A percentile compares a stretch with the other conserved stretches of the same genome.
phyloP scores from a whole-genome alignment of 92 coral and sea anemone genomes.

The Heteractis magnifica region DNA sequence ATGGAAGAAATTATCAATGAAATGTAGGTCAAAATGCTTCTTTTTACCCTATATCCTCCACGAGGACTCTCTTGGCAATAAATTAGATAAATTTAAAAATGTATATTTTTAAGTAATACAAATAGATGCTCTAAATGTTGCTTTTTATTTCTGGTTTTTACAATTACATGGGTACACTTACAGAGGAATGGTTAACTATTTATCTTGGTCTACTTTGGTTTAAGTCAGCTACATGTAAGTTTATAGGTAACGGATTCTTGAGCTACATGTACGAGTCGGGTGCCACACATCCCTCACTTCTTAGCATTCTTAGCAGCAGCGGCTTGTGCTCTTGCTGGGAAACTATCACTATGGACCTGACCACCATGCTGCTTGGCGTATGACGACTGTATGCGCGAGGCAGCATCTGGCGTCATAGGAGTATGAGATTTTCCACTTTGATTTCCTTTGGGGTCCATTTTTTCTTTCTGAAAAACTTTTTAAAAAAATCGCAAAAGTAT shows the following conservation, averaged over 20 bases:
- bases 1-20: too few relatives aligned
- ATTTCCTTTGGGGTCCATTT: slow-evolving; percentile 13
- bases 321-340: slow-evolving; percentile 5
- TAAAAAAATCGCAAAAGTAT: background rate
- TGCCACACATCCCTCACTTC: background rate
- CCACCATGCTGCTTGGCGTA: slow-evolving; percentile 15
- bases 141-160: background rate
- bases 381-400: slow-evolving; percentile 7
- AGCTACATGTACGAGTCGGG: background rate
- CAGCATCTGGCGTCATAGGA: slow-evolving; percentile 1
- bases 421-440: slow-evolving; percentile 7
- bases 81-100: too few relatives aligned
- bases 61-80: too few relatives aligned
- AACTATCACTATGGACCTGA: background rate
- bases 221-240: too few relatives aligned
- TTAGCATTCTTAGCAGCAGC: background rate
- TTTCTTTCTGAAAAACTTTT: slow-evolving; percentile 1
- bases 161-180: background rate
- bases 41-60: too few relatives aligned
- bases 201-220: too few relatives aligned
- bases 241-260: too few relatives aligned
- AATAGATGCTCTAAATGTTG: background rate
- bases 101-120: background rate
- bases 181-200: too few relatives aligned
- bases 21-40: too few relatives aligned